Base-by-base conservation (phyloP, 2,888 invertebrate genomes). In the Lapara coniferarum region DNA sequence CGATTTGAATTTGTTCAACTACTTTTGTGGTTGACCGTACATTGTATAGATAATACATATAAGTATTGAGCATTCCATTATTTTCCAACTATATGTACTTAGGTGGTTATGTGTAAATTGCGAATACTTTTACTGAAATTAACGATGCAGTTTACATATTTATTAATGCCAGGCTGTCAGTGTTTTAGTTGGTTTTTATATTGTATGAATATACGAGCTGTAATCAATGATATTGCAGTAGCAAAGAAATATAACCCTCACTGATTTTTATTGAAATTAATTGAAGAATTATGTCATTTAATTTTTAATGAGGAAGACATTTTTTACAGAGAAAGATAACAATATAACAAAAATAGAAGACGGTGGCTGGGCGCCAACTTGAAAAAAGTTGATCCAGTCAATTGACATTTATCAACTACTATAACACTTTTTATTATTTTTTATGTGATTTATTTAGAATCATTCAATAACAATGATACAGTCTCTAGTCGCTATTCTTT, bases 101-200 rank as follows among this genome's bases (percentile, higher is more conserved):
- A 49, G 63, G 63, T 63, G 63, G 59, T 63, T 63, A 49, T 63
- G 63, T 63, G 10, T 63, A 63, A 49, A 12, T 19, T 49, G 16
- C 19, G 63, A 63, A 63, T 49, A 63, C 46, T 63, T 63, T 63
- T 49, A 63, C 63, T 63, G 46, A 63, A 63, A 19, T 63, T 63
- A 63, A 63, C 49, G 19, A 49, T 63, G 10, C 59, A 63, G 19
- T 63, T 63, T 19, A 37, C 37, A 37, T 37, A 6, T 37, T 37
- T 37, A 37, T 37, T 37, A 37, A 37, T 37, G 37, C 37, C 6
- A n/a, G 2, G 6, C 2, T 2, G 37, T 37, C 2, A 5, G 2
- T 37, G 37, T 37, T 69, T 44, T 16, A 69, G 69, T 70, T 69
- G 46, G 46, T 46, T 63, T 63, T 19, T 63, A 63, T 63, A 63